Base-by-base conservation (phyloP, 2,797 vertebrate genomes). In the Sebastolobus alascanus region DNA sequence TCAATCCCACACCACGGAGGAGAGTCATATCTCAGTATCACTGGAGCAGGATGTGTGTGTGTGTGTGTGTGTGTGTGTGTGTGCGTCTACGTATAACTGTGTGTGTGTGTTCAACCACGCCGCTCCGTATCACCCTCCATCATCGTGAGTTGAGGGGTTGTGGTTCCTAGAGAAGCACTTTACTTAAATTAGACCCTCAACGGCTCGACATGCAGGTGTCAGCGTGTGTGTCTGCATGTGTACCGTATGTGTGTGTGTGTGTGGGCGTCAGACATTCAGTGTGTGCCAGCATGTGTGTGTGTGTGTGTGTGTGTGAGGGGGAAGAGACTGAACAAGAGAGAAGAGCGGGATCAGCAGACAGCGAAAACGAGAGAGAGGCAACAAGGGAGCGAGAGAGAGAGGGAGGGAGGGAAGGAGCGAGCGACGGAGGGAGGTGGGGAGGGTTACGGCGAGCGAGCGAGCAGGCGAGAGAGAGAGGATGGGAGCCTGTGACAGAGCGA, bases 131-230 rank as follows among this genome's bases (percentile, higher is more conserved):
- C 90, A 86, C 70, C 89, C 92, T 93, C 90, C 88, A 91, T 90
- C 90, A 93, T 89, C 82, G 79, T 82, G 87, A 90, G 90, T 86
- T 84, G 90, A 93, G 91, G 90, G 92, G 86, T 89, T 93, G 91
- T 91, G 93, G 92, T 94, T 94, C 90, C 90, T 88, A 86, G 90
- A 94, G 93, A 93, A 93, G 92, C 93, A 94, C 92, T 94, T 93
- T 93, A 94, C 93, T 92, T 94, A 94, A 94, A 93, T 94, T 93
- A 94, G 93, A 92, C 93, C 91, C 90, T 93, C 91, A 92, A 93
- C 91, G 83, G 72, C 88, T 94, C 92, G 52, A 90, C 85, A 79
- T 90, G 91, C 93, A 94, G 93, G 92, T 94, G 93, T 94, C 86
- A 87, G 80, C 37, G 76, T 83, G 88, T 76, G 81, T 73, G 5